phyloP scores from a whole-genome alignment of 1,140 invertebrate genomes.

The Bombus turneri region DNA sequence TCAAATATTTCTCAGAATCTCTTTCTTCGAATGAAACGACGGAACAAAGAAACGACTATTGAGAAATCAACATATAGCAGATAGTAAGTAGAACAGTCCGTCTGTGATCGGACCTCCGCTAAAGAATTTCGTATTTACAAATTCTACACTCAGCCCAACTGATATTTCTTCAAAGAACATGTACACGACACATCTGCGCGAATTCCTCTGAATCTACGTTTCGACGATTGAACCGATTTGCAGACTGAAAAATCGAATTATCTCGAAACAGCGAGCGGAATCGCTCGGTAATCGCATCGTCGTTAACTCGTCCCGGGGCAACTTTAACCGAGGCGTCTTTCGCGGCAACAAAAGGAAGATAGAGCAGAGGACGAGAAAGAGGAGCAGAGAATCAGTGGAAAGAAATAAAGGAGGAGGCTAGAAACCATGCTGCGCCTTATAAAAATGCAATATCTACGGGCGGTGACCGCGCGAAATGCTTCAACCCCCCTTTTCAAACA shows the following conservation, averaged over 20 bases:
- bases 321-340: conserved; percentile 15
- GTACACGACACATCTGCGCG: background rate
- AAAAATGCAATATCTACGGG: conserved; percentile 69
- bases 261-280: background rate
- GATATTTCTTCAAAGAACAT: background rate
- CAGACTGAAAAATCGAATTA: conserved; percentile 30
- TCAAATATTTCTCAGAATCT: background rate
- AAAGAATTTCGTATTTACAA: background rate
- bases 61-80: background rate
- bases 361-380: background rate
- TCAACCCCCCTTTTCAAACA: conserved; percentile 25
- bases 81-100: background rate
- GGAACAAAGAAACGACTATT: background rate
- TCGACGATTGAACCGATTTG: background rate
- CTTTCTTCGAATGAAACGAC: background rate
- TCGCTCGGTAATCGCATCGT: conserved; percentile 42
- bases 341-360: background rate
- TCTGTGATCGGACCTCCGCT: background rate
- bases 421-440: conserved; percentile 45
- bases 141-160: background rate
- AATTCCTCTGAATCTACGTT: too few species aligned
- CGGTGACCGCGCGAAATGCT: conserved; percentile 62
- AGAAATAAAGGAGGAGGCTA: background rate
- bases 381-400: background rate
- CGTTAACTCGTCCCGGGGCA: conserved; percentile 41